Percentiles rank a stretch among this genome's conserved stretches.
Evolutionary conservation across 2,888 invertebrate genomes (phyloP).

Genomic region (Euspilapteryx auroguttella): DNA sequence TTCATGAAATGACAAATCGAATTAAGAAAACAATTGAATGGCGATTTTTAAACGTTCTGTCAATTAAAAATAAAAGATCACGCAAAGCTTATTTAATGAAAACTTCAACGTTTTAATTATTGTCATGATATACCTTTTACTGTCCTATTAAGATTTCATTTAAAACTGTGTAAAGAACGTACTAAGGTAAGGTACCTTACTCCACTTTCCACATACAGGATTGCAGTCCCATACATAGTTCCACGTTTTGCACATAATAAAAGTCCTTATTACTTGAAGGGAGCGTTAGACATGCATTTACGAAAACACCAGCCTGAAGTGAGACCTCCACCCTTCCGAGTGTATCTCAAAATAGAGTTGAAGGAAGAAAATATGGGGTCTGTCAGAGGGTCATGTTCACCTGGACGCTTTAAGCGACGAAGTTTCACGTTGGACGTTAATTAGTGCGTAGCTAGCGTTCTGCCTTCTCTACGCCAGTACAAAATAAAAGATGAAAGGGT

Average conservation of each 20-base stretch:
- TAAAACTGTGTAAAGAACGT: too few relatives aligned
- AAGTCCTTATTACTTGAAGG: constrained; percentile 53
- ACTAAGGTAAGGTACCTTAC: too few relatives aligned
- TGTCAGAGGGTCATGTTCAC: constrained; percentile 27
- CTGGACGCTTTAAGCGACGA: constrained; percentile 29
- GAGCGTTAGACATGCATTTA: constrained; percentile 56
- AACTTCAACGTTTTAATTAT: too few relatives aligned
- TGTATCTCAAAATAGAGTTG: constrained; percentile 12
- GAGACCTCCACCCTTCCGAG: constrained; percentile 15
- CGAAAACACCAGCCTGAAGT: constrained; percentile 28
- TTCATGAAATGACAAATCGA: background rate
- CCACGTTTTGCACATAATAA: constrained; percentile 51
- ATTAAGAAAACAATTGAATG: background rate
- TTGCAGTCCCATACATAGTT: too few relatives aligned
- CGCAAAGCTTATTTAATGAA: too few relatives aligned
- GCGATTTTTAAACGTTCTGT: too few relatives aligned
- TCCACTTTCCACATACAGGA: too few relatives aligned
- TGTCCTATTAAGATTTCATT: too few relatives aligned
- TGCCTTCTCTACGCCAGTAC: constrained; percentile 24
- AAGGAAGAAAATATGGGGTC: constrained; percentile 24
- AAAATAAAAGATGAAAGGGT: background rate
- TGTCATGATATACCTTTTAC: too few relatives aligned
- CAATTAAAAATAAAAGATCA: too few relatives aligned
- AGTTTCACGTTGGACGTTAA: constrained; percentile 58
- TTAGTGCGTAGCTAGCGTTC: constrained; percentile 54